Percentiles rank a stretch among this genome's conserved stretches.
Conservation (phyloP, 2,797 vertebrate species). For the Mustela erminea region DNA sequence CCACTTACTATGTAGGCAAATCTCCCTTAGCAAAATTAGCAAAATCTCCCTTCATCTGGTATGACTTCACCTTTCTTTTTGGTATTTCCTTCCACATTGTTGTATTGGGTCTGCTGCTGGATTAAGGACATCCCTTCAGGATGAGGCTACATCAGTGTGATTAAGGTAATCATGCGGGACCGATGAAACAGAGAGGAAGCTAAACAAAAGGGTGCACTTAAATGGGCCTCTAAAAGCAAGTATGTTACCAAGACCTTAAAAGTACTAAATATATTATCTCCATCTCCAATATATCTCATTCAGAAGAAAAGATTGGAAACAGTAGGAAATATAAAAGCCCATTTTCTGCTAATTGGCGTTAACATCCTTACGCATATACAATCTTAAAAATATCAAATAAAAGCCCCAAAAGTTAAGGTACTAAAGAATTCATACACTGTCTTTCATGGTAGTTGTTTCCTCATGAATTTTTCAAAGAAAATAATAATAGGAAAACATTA, state of each 20-base stretch:
- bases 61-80: background rate
- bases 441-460: constrained; percentile 9
- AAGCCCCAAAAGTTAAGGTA: constrained; percentile 67
- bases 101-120: constrained; percentile 20
- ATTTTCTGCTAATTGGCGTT: constrained; percentile 79
- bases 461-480: background rate
- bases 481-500: background rate
- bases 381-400: constrained; percentile 72
- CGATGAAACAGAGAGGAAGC: constrained; percentile 68
- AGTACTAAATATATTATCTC: constrained; percentile 78
- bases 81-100: background rate
- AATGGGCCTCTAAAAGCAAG: constrained; percentile 57
- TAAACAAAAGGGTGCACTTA: constrained; percentile 66
- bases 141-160: background rate
- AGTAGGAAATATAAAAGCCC: constrained; percentile 73
- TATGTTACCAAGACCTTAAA: constrained; percentile 70
- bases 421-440: constrained; percentile 37
- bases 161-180: constrained; percentile 30
- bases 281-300: constrained; percentile 70
- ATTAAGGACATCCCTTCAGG: constrained; percentile 8
- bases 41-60: background rate
- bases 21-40: background rate
- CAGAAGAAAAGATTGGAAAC: constrained; percentile 78
- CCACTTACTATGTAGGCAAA: background rate
- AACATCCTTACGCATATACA: constrained; percentile 67